Percentiles rank a stretch among this genome's conserved stretches.
Evolutionary conservation across 2,797 vertebrate genomes (phyloP).

Genomic region (Melanitta fusca): DNA sequence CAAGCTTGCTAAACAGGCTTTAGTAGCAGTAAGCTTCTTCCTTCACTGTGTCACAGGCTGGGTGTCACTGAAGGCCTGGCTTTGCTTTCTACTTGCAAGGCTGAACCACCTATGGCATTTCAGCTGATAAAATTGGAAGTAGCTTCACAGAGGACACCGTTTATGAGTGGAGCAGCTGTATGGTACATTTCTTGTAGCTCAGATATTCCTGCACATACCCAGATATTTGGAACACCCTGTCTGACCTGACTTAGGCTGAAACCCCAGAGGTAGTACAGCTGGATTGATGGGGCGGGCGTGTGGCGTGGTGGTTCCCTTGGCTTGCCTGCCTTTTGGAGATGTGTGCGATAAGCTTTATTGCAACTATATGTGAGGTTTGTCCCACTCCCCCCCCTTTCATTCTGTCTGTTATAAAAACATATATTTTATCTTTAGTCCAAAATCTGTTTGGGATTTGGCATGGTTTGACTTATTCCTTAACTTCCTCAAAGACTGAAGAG

Average conservation of each 20-base stretch:
- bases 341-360: not conserved
- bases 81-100: not conserved
- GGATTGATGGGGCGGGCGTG: not conserved
- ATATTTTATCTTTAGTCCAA: not conserved
- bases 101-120: conserved; percentile 5
- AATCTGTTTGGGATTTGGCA: not conserved
- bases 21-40: not conserved
- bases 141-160: not conserved
- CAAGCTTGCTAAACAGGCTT: not conserved
- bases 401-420: not conserved
- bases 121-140: conserved; percentile 26
- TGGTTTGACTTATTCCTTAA: not conserved
- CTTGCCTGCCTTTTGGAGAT: not conserved
- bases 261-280: not conserved
- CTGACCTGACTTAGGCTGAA: not conserved
- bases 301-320: not conserved
- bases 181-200: not conserved
- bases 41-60: not conserved
- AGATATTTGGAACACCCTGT: not conserved
- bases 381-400: not conserved
- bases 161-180: conserved; percentile 31
- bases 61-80: not conserved
- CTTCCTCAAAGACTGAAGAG: too few species aligned
- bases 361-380: not conserved
- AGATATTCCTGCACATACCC: conserved; percentile 11